Base-by-base conservation (phyloP, 2,888 invertebrate species). In the Euzophera pinguis region DNA sequence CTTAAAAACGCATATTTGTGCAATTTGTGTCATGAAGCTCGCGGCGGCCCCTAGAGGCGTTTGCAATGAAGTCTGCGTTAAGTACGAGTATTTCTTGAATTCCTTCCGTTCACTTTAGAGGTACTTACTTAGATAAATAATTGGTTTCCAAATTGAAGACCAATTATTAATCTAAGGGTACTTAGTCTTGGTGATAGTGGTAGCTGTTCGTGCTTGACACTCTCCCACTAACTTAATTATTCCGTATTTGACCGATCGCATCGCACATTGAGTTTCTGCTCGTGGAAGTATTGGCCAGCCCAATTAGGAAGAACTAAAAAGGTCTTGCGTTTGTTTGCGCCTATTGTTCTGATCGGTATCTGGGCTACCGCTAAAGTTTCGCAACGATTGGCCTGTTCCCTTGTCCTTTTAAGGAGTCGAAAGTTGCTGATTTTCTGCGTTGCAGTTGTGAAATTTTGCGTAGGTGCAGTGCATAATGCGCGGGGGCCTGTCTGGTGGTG, bases 281-380 rank as follows among this genome's bases (percentile, higher is more conserved):
- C 58, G 69, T 59, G 64, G 67, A 71, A 7, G 78, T 72, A 75
- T 73, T 59, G 75, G 74, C 84, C 58, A 75, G 74, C 84, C 87
- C 81, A 88, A 88, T 87, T 89, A 87, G 85, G 88, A 80, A 74
- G 78, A 76, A 79, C 86, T 81, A 81, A 86, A 85, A 87, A 81
- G 85, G 87, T 78, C 75, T 72, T 78, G 69, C 72, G 74, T 81
- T 79, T 73, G 80, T 85, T 81, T 75, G 81, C 71, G 69, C 75
- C 73, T 82, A 87, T 87, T 87, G 89, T 89, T 86, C 80, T 80
- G 78, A 55, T 64, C 68, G 74, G 78, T 82, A 81, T 80, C 82
- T 83, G 84, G 82, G 82, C 78, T 81, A 72, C 71, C 64, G 74
- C 73, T 73, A 67, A 65, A 64, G 75, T 88, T 86, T 85, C 76